Conservation (phyloP, 2,888 invertebrate species). For the Leptura quadrifasciata region DNA sequence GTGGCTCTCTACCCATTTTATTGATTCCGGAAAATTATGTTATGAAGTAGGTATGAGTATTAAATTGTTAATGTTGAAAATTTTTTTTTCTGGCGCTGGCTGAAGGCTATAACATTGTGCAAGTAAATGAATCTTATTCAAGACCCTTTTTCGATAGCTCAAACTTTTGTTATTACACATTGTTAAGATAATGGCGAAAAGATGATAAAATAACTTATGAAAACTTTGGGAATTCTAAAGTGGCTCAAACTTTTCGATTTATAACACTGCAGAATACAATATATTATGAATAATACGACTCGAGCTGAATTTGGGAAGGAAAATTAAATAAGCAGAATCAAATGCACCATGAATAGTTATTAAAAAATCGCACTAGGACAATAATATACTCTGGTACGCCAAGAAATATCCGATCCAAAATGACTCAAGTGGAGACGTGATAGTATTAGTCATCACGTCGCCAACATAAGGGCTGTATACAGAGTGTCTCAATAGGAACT, state of each 20-base stretch:
- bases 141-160: background rate
- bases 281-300: constrained; percentile 19
- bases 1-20: no score
- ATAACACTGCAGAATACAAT: constrained; percentile 24
- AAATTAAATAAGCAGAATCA: constrained; percentile 7
- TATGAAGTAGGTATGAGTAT: no score
- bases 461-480: no score
- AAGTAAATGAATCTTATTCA: constrained; percentile 17
- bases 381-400: no score
- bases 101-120: background rate
- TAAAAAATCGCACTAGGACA: no score
- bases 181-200: constrained; percentile 25
- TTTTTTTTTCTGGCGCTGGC: no score
- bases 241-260: constrained; percentile 19
- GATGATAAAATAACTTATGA: constrained; percentile 32
- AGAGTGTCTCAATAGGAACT: no score
- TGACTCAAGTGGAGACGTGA: no score
- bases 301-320: constrained; percentile 1
- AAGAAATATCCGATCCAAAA: no score
- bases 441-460: no score
- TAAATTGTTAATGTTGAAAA: no score
- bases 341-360: background rate
- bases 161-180: constrained; percentile 24
- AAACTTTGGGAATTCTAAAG: constrained; percentile 16
- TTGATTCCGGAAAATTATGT: no score